Base-by-base conservation (phyloP, 2,797 vertebrate genomes). In the Lithobates pipiens region DNA sequence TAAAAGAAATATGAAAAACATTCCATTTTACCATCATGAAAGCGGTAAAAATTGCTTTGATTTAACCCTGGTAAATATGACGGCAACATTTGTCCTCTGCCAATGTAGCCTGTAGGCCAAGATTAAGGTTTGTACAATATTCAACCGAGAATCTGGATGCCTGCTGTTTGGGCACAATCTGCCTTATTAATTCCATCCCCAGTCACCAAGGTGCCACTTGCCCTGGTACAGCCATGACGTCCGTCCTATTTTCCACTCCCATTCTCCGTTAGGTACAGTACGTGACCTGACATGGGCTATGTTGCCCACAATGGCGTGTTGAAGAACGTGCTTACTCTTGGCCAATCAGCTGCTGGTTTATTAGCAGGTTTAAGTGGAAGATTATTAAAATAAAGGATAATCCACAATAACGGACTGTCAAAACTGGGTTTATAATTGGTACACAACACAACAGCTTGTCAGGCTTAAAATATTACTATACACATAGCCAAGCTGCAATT, bases 231-330 rank as follows among this genome's bases (percentile, higher is more conserved):
- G 34, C 46, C 54, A 29, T 77, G 75, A 61, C 46, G 75, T 36
- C 16, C 54, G 13, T 46, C n/a, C 10, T 54, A 54, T 10, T n/a
- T 23, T 21, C 54, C 29, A 27, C 65, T 76, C 46, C 75, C 50
- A 39, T 39, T 42, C 82, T 84, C 65, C 39, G n/a, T 13, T 16
- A n/a, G 15, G 29, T 76, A 44, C 75, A 50, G 67, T 69, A 77
- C 82, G 61, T 69, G 82, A 69, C 36, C 72, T 50, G 69, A 42
- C 10, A 75, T 71, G 10, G 27, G 34, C 25, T 50, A 0, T 8
- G 27, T 36, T 68, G 29, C 34, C 57, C 39, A 5, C 32, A 34
- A 29, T 77, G 54, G 46, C 27, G 54, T 80, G 65, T 65, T 65
- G 61, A 25, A 25, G 61, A 65, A 10, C 7, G 61, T 25, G n/a